These are phyloP conservation scores for Eumacrocentrus americanus DNA, from an alignment of 2,888 invertebrate genomes.

Conservation along the genomic window DNA sequence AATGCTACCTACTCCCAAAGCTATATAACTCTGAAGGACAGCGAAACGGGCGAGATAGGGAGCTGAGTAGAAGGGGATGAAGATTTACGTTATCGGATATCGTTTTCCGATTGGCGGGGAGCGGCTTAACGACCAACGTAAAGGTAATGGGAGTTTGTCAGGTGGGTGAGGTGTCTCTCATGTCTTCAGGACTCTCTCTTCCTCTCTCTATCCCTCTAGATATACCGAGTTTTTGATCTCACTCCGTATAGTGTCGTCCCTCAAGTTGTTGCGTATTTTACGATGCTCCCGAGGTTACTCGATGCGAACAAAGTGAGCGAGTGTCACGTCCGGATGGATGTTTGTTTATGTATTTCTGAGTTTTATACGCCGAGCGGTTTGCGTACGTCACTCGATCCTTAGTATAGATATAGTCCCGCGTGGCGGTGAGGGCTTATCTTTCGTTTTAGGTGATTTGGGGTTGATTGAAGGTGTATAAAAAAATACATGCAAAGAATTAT, in stretches of 20 bases:
- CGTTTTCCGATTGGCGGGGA: slow-evolving; percentile 51
- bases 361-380: too few relatives aligned
- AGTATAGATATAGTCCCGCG: too few relatives aligned
- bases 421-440: too few relatives aligned
- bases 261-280: too few relatives aligned
- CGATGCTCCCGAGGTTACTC: too few relatives aligned
- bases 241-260: neutral
- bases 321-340: too few relatives aligned
- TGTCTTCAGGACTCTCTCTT: slow-evolving; percentile 10
- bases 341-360: too few relatives aligned
- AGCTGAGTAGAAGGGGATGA: slow-evolving; percentile 26
- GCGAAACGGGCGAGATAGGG: slow-evolving; percentile 12
- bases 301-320: too few relatives aligned
- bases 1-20: neutral
- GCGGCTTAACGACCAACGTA: slow-evolving; percentile 47
- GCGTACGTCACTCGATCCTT: too few relatives aligned
- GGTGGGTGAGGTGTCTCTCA: slow-evolving; percentile 35
- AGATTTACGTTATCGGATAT: slow-evolving; percentile 54
- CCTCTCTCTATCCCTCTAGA: neutral
- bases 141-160: slow-evolving; percentile 51
- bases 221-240: slow-evolving; percentile 35
- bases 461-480: too few relatives aligned
- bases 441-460: too few relatives aligned
- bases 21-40: neutral
- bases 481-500: too few relatives aligned